phyloP scores from a whole-genome alignment of 2,797 vertebrate genomes.

The Lutjanus argentimaculatus region DNA sequence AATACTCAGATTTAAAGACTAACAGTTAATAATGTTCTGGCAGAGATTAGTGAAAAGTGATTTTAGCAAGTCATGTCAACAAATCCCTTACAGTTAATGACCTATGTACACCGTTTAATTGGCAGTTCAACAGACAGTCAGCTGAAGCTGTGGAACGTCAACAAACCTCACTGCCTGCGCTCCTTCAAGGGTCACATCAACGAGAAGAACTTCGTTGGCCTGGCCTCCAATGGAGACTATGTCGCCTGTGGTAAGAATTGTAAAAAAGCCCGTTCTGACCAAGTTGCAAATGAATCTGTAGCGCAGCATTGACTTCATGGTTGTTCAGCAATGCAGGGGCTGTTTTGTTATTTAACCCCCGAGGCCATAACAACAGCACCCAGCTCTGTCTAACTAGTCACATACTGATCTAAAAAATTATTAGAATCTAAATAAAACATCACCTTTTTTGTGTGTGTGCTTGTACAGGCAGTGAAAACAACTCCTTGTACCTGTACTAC shows the following conservation, averaged over 20 bases:
- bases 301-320: not conserved
- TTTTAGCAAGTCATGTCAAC: not conserved
- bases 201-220: constrained; percentile 99
- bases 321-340: not conserved
- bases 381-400: not conserved
- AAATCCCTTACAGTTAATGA: not conserved
- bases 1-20: not conserved
- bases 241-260: constrained; percentile 94
- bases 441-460: not conserved
- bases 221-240: constrained; percentile 98
- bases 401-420: not conserved
- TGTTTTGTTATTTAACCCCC: not conserved
- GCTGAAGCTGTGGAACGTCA: constrained; percentile 98
- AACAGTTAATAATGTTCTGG: not conserved
- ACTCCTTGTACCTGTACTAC: constrained; percentile 98
- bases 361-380: not conserved
- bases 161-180: constrained; percentile 97
- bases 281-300: not conserved
- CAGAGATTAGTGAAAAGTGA: not conserved
- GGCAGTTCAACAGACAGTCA: constrained; percentile 97
- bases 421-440: not conserved
- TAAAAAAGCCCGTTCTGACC: not conserved
- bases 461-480: constrained; percentile 96
- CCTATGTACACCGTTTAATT: constrained; percentile 13
- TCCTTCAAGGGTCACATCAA: constrained; percentile 99